Conservation (phyloP, 2,113 vertebrate species). For the Gymnarchus niloticus region DNA sequence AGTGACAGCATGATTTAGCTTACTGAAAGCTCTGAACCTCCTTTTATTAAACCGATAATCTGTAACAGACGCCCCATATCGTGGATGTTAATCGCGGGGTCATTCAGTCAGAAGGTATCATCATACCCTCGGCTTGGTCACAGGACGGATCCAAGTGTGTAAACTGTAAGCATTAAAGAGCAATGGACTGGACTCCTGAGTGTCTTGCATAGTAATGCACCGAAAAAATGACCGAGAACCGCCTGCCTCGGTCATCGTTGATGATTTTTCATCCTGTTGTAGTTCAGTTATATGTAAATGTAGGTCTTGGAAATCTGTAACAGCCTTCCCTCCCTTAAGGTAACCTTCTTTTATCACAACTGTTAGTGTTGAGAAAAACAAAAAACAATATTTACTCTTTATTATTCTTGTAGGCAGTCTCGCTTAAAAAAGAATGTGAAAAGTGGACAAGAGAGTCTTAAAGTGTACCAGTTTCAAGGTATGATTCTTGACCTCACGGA, state of each 20-base stretch:
- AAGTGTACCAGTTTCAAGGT: background rate
- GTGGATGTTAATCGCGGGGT: background rate
- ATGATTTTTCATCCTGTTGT: background rate
- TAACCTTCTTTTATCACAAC: background rate
- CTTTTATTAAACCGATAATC: background rate
- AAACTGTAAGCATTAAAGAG: background rate
- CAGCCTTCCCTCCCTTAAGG: no score
- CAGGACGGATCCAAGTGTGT: background rate
- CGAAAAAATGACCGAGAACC: background rate
- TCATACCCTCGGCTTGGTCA: background rate
- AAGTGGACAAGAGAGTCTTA: background rate
- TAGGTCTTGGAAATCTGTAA: background rate
- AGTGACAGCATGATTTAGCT: background rate
- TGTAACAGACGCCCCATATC: background rate
- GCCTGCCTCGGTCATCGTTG: background rate
- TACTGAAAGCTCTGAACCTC: background rate
- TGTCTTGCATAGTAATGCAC: conserved; percentile 47
- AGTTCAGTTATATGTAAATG: background rate
- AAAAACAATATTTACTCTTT: background rate
- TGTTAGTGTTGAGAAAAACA: background rate
- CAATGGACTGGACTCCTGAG: conserved; percentile 39
- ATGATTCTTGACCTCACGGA: no score
- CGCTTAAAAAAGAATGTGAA: no score
- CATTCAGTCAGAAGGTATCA: background rate
- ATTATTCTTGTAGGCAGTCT: background rate